Percentiles rank a stretch among this genome's conserved stretches.
These are phyloP conservation scores for Leptoteleia sp. DNA, from an alignment of 1,140 invertebrate species.

Conservation along the genomic window DNA sequence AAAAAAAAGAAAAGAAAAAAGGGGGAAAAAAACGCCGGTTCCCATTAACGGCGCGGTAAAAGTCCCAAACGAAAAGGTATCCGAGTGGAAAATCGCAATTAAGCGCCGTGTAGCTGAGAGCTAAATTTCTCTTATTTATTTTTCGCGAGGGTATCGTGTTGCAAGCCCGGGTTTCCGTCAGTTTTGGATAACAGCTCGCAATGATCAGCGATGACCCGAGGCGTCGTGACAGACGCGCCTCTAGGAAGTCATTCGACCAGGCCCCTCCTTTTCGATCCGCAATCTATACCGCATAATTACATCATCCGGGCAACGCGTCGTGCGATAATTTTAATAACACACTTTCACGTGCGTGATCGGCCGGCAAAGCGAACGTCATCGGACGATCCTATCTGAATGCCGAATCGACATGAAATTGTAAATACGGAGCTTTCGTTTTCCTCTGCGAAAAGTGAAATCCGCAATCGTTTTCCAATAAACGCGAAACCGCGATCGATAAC, in stretches of 20 bases:
- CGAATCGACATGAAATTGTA: not conserved
- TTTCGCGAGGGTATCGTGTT: constrained; percentile 31
- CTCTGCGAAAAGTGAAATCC: constrained; percentile 49
- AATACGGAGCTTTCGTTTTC: constrained; percentile 44
- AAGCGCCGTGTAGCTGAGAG: constrained; percentile 15
- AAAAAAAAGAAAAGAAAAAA: too few relatives aligned
- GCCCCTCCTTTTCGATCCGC: constrained; percentile 31
- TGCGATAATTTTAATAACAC: constrained; percentile 58
- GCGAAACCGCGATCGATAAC: constrained; percentile 15
- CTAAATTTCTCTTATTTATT: constrained; percentile 51
- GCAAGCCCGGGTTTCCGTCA: constrained; percentile 42
- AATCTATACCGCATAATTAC: constrained; percentile 30
- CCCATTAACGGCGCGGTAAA: constrained; percentile 9
- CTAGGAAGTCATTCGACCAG: constrained; percentile 75
- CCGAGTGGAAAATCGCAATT: constrained; percentile 24
- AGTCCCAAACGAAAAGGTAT: constrained; percentile 1
- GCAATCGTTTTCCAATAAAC: constrained; percentile 22
- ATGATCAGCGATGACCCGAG: constrained; percentile 74
- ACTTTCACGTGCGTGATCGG: constrained; percentile 53
- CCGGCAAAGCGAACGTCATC: not conserved
- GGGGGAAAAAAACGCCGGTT: constrained; percentile 1
- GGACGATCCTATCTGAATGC: constrained; percentile 20
- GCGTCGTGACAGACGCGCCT: constrained; percentile 78
- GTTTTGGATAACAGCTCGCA: constrained; percentile 71
- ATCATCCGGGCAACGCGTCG: constrained; percentile 36